Base-by-base conservation (phyloP, 1,140 invertebrate species). In the Dendroctonus ponderosae region DNA sequence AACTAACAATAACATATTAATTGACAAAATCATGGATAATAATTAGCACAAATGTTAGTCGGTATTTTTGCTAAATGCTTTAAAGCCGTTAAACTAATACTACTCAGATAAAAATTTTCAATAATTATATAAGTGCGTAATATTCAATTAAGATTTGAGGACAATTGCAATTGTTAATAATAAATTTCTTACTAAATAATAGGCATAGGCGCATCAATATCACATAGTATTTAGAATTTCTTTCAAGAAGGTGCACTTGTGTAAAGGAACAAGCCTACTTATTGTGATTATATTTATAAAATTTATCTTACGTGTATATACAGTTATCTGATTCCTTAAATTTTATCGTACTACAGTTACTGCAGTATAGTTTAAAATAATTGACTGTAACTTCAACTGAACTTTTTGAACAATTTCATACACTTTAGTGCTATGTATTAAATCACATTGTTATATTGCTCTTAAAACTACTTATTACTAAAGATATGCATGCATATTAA, bases 221-320 rank as follows among this genome's bases (percentile, higher is more conserved):
- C 74, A 75, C 74, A 75, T 72, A 74, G 72, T 67, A 69, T 76
- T 76, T 76, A 76, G 74, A 76, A 76, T 76, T 72, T 74, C 59
- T 67, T 71, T 75, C 70, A 65, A 61, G 67, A 74, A 76, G 74
- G 74, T 76, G 74, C 74, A 76, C 74, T 76, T 76, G 73, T 74
- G 71, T 73, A 68, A 70, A 58, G 49, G 9, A 60, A 63, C 37
- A 67, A 67, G 51, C 57, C 50, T 67, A 60, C 42, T 59, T 52
- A 38, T 56, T 66, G 49, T 53, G 46, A 44, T 43, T 43, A 53
- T 42, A 63, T 63, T 44, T 53, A 15, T 41, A 51, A 52, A 51
- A 62, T 39, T 63, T 37, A 40, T 49, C 26, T 42, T 53, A 40
- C 50, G 4, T 54, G 65, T 61, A 50, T 67, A 60, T 67, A 59